Evolutionary conservation across 2,797 vertebrate species (phyloP).

Genomic region (Onychomys torridus): DNA sequence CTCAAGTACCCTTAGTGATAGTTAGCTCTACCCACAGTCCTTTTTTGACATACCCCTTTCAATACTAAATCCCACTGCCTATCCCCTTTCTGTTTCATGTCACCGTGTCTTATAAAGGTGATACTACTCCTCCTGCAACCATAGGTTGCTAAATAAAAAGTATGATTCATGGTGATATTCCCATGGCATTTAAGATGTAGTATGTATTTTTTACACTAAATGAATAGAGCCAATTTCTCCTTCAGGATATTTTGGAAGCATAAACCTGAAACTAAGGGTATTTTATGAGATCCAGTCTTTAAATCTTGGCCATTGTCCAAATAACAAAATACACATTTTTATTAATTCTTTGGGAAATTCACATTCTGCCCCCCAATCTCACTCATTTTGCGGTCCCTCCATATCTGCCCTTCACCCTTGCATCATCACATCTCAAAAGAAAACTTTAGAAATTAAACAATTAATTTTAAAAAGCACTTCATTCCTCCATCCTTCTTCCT

Average conservation of each 20-base stretch:
- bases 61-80: not conserved
- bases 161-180: not conserved
- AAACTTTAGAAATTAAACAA: too few relatives aligned
- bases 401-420: too few relatives aligned
- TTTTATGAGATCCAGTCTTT: not conserved
- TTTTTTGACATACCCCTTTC: not conserved
- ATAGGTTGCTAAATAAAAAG: not conserved
- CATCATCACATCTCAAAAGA: too few relatives aligned
- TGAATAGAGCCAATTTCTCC: conserved; percentile 12
- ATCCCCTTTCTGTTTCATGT: not conserved
- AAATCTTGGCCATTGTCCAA: not conserved
- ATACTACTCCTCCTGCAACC: not conserved
- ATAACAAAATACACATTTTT: not conserved
- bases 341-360: not conserved
- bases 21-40: not conserved
- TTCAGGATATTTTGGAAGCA: not conserved
- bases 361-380: too few relatives aligned
- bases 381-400: too few relatives aligned
- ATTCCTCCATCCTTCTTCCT: too few relatives aligned
- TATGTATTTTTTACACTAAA: not conserved
- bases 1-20: not conserved
- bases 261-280: not conserved
- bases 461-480: too few relatives aligned
- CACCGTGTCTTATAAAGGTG: not conserved
- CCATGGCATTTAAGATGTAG: not conserved